Evolutionary conservation across 2,797 vertebrate genomes (phyloP).

Genomic region (Anas flavirostris): DNA sequence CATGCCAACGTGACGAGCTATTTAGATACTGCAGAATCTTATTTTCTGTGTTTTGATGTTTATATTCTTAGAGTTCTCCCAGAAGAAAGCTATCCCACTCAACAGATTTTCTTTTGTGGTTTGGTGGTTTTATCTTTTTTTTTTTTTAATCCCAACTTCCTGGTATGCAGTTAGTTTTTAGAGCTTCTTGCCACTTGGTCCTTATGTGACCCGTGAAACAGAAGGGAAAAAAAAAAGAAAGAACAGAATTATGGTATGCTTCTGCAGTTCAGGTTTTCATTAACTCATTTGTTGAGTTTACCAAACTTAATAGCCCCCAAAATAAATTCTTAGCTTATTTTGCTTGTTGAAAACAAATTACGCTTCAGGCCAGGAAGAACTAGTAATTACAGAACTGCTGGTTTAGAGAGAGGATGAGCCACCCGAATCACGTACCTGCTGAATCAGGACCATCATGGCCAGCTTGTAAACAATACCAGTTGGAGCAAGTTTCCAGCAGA

Average conservation of each 20-base stretch:
- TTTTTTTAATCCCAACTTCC: neutral
- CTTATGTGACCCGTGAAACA: neutral
- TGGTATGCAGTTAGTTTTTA: neutral
- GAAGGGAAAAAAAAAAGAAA: neutral
- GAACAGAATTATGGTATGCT: neutral
- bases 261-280: neutral
- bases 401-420: neutral
- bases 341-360: neutral
- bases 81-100: neutral
- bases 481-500: neutral
- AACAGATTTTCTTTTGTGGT: neutral
- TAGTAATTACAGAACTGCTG: neutral
- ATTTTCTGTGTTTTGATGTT: neutral
- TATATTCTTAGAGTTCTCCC: neutral
- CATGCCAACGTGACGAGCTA: neutral
- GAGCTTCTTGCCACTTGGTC: neutral
- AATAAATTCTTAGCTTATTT: neutral
- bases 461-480: neutral
- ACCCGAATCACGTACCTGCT: neutral
- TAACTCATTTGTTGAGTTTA: neutral
- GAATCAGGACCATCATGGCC: neutral
- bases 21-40: neutral
- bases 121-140: neutral
- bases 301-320: neutral
- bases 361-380: neutral